Base-by-base conservation (phyloP, 1,140 invertebrate genomes). In the Nasonia longicornis region DNA sequence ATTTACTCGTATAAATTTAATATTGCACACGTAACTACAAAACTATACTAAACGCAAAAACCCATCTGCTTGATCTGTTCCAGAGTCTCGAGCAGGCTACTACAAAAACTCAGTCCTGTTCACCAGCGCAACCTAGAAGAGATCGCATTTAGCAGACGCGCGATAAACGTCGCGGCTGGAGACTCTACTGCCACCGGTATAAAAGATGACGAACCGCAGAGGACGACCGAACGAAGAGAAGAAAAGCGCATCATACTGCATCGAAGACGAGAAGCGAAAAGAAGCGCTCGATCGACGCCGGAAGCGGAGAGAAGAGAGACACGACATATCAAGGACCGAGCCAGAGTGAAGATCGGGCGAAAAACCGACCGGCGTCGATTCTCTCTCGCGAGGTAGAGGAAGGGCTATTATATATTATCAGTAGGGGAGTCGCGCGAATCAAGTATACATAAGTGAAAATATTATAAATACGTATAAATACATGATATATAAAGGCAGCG, bases 41-140 rank as follows among this genome's bases (percentile, higher is more conserved):
- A 35, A 35, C 31, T 35, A 35, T 35, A 31, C 66, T 42, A 58
- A 58, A n/a, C 52, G 52, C 52, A 58, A 58, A 74, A 83, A 4
- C 20, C 79, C 84, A 29, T 72, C 64, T 52, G 71, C 71, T 70
- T 31, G 81, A 83, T 87, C 79, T 89, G 86, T 92, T 92, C 45
- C 91, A 92, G 92, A 92, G 82, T 91, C 92, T 52, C 91, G 93
- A 85, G 93, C 94, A 83, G 92, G 92, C 84, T 96, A 96, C 90
- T 96, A 96, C 92, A 96, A 96, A 89, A 96, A 96, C 89, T 96
- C 95, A 16, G 95, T 96, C 81, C 92, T 96, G 72, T 96, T 96
- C 88, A 95, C 94, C 83, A 95, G 95, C 85, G 95, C 95, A 86
- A 96, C 95, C 92, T 96, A 96, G 94, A 94, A 88, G 85, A 88